A percentile compares a stretch with the other conserved stretches of the same genome.
These are phyloP conservation scores for Meteorus cinctellus DNA, from an alignment of 2,888 invertebrate genomes.

Conservation along the genomic window DNA sequence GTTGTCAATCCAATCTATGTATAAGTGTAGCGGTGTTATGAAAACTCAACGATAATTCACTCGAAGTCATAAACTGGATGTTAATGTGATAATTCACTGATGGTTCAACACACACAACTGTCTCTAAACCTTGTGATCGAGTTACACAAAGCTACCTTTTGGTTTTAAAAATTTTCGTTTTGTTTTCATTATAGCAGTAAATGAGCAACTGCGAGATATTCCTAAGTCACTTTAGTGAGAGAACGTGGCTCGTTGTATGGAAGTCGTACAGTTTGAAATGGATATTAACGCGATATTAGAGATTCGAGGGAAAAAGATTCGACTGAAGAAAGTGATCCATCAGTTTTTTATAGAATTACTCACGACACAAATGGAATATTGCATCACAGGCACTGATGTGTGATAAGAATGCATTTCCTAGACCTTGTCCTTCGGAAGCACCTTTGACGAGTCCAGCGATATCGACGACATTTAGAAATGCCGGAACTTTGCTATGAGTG, in stretches of 20 bases:
- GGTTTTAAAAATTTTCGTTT: constrained; percentile 16
- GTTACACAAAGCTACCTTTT: constrained; percentile 39
- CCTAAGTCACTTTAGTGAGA: too few species aligned
- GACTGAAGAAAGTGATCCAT: background rate
- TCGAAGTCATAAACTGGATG: background rate
- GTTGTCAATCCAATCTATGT: constrained; percentile 28
- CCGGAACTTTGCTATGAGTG: constrained; percentile 94
- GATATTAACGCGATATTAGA: background rate
- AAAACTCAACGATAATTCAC: background rate
- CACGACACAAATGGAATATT: constrained; percentile 96
- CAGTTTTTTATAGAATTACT: constrained; percentile 73
- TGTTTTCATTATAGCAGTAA: too few species aligned
- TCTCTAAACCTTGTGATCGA: constrained; percentile 49
- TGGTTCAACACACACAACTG: constrained; percentile 50
- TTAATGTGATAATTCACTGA: background rate
- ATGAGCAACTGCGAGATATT: too few species aligned
- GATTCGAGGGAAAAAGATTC: constrained; percentile 3
- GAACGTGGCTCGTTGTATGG: too few species aligned
- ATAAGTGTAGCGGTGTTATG: background rate
- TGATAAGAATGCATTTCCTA: constrained; percentile 98
- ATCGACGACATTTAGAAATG: constrained; percentile 97
- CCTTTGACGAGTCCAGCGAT: constrained; percentile 99
- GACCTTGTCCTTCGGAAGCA: constrained; percentile 97
- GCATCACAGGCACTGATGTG: constrained; percentile 99
- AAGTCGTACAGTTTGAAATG: too few species aligned